Conservation (phyloP, 2,888 invertebrate genomes). For the Urechis unicinctus region DNA sequence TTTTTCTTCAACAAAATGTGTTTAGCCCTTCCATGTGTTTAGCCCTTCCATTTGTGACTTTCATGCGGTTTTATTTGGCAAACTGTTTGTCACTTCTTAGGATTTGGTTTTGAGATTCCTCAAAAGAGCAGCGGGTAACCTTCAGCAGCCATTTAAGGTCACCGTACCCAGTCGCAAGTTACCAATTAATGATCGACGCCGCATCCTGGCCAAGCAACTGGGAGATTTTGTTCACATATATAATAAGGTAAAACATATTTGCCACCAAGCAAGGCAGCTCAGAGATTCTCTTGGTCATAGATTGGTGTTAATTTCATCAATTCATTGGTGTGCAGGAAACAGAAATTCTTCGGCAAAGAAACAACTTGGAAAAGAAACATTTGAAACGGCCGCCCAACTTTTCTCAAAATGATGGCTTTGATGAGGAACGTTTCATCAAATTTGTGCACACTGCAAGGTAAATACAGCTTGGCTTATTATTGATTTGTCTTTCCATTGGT, state of each 20-base stretch:
- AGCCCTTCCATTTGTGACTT: neutral
- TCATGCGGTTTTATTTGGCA: too few relatives aligned
- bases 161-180: constrained; percentile 47
- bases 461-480: too few relatives aligned
- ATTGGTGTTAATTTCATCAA: too few relatives aligned
- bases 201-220: constrained; percentile 49
- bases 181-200: constrained; percentile 38
- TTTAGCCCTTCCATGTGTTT: too few relatives aligned
- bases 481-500: too few relatives aligned
- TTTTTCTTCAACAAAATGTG: too few relatives aligned
- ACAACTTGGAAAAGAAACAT: constrained; percentile 24
- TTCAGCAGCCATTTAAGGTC: constrained; percentile 46
- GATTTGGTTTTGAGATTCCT: constrained; percentile 49
- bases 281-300: neutral
- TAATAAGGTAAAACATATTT: constrained; percentile 34
- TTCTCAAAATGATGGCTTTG: constrained; percentile 23
- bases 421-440: constrained; percentile 39
- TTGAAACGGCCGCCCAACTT: constrained; percentile 14
- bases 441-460: constrained; percentile 43
- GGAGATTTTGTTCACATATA: constrained; percentile 50
- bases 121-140: constrained; percentile 48
- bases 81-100: constrained; percentile 22
- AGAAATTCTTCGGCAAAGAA: constrained; percentile 32
- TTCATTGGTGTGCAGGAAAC: constrained; percentile 33
- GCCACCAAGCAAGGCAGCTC: neutral